Base-by-base conservation (phyloP, 2,797 vertebrate species). In the Heterohyrax brucei region DNA sequence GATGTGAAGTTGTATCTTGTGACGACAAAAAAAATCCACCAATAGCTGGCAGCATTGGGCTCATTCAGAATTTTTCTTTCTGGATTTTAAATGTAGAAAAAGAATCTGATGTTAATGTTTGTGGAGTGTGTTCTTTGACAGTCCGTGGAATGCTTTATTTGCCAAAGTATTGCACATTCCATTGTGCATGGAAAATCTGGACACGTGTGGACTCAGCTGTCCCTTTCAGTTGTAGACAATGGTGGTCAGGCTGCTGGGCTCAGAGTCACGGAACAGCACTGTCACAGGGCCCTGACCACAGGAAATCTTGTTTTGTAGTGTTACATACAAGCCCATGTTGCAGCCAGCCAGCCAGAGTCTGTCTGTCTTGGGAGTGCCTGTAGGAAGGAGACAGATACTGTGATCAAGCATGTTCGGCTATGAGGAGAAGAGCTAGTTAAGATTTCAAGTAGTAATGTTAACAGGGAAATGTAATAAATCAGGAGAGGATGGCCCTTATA, bases 401-500 rank as follows among this genome's bases (percentile, higher is more conserved):
- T 72, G 78, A 33, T 82, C 30, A 75, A 89, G 30, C 91, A 30
- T 39, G 19, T 30, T 62, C 72, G 50, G 48, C 84, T 92, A 18
- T 75, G 62, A 79, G 73, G 68, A 89, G 77, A 61, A 89, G 77
- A 61, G 82, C 28, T 33, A 81, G 84, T 83, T 56, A 89, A 80
- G 87, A 77, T 82, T 93, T 89, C 91, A 75, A 62, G 80, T 62
- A 85, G 59, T 75, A n/a, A 19, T 22, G 28, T 84, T 89, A n/a
- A n/a, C 56, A 3, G 1, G 3, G 21, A 87, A 48, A 19, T 48
- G 13, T 48, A 85, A 14, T 79, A 44, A 93, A 72, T 96, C 88
- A 90, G 19, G 92, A 81, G 72, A 18, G 87, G 72, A 75, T 91
- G 90, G 90, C 78, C 88, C 88, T 96, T 76, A 95, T 96, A 94